phyloP scores from a whole-genome alignment of 2,888 invertebrate species.

The Nomada ferruginata region DNA sequence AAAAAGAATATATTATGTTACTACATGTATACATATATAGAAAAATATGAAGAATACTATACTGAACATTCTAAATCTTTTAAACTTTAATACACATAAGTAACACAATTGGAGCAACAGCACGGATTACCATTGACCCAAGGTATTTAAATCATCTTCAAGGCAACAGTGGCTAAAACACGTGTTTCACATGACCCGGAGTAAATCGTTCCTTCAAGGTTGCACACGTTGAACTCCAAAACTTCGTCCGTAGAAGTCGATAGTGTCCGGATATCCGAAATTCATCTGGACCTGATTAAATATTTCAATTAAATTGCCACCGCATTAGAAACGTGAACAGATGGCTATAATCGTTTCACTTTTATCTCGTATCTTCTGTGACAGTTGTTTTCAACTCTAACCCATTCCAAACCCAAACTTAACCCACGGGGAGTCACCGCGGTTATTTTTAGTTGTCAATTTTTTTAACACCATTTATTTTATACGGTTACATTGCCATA shows the following conservation, averaged over 20 bases:
- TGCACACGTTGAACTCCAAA: not conserved
- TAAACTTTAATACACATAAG: too few species aligned
- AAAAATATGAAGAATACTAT: too few species aligned
- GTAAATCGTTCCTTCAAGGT: not conserved
- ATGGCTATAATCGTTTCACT: slow-evolving; percentile 5
- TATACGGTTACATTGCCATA: too few species aligned
- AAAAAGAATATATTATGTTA: too few species aligned
- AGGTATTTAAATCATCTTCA: not conserved
- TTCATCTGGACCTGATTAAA: slow-evolving; percentile 1
- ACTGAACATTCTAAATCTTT: too few species aligned
- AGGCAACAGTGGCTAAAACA: not conserved
- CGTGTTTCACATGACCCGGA: not conserved
- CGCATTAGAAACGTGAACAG: not conserved
- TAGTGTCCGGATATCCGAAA: too few species aligned
- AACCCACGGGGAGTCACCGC: too few species aligned
- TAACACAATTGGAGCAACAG: not conserved
- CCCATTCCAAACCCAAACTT: too few species aligned
- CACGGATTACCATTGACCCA: not conserved
- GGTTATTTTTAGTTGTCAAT: too few species aligned
- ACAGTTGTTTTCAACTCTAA: too few species aligned
- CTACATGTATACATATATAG: too few species aligned
- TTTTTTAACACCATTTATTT: too few species aligned
- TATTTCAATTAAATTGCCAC: slow-evolving; percentile 21
- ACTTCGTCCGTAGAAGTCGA: not conserved
- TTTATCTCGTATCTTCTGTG: slow-evolving; percentile 30